Base-by-base conservation (phyloP, 2,113 vertebrate genomes). In the Beaufortia kweichowensis region DNA sequence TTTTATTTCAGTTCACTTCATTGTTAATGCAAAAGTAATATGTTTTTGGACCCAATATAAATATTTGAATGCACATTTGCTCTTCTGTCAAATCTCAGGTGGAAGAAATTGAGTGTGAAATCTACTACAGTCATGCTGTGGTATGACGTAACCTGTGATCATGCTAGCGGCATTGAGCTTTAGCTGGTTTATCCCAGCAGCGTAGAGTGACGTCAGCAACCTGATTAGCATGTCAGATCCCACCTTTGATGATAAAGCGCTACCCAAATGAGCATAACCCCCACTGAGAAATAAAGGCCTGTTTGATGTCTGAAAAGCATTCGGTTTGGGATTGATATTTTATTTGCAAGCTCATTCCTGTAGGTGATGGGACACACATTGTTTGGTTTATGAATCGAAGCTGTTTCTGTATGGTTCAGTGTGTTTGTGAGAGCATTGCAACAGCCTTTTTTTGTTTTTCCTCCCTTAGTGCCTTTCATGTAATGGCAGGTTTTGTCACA, bases 231-330 rank as follows among this genome's bases (percentile, higher is more conserved):
- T 55, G 19, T 53, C 78, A 83, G 71, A 85, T 81, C 77, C 77
- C 48, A 67, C 64, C 67, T 86, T 80, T 83, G 76, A 84, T 80
- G 77, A 83, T 85, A 67, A 85, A 79, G 50, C 26, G n/a, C 24
- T 24, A 41, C 28, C 4, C 6, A 63, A 64, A 15, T 26, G 12
- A 61, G 65, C 63, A 48, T 50, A 62, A 48, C 3, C 3, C 56
- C 76, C 79, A 26, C 59, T 41, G 21, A 31, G 70, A 65, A 75
- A 75, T 65, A 24, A 72, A 63, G 46, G 56, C 33, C 56, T 31
- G 53, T 43, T 26, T 31, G 61, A 57, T 10, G 53, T n/a, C 33
- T 57, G 21, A 41, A 26, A 69, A 48, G 11, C 29, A 8, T 23
- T 10, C 10, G 1, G 67, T 35, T 41, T 71, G 31, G 4, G 19